Evolutionary conservation across 2,797 vertebrate genomes (phyloP), one percentile per base, ranked within the genome.

Genomic region (Sebastes oblongus): DNA sequence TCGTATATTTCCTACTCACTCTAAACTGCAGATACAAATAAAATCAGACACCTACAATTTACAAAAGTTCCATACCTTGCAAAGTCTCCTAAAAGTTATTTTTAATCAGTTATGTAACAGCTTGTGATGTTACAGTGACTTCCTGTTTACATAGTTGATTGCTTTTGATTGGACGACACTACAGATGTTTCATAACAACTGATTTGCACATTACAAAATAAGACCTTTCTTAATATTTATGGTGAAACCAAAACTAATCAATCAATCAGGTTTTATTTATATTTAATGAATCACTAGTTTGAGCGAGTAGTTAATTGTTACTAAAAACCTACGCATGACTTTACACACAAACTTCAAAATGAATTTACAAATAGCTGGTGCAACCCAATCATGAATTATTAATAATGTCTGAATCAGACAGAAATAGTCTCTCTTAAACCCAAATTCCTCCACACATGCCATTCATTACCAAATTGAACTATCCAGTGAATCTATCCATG

Each of bases 381-480:
- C 30, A 52, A 70, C 5, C 42, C 20, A 72, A n/a, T 56, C 11
- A 52, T 71, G 52, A 79, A 71, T 72, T 61, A 72, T 8, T 68
- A 60, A 75, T 54, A 61, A 34, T 36, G 24, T 81, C 29, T 58
- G 32, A 66, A 70, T 36, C 24, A 66, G 16, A 65, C 46, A 66
- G 36, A 62, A 74, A 76, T 54, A 64, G 56, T 69, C 6, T 61
- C 66, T 46, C 59, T 77, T 32, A 56, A 50, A 32, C 8, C 20
- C 8, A 52, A 50, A 72, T 62, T 61, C 24, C 27, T 75, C 72
- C 72, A 88, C 87, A 91, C 73, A 86, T 85, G 86, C 65, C 77
- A 76, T 72, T 80, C 46, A 84, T 88, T 84, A 83, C 67, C 30
- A 73, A 54, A 70, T 73, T 83, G 66, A 89, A 83, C 86, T 70